A percentile compares a stretch with the other conserved stretches of the same genome.
phyloP scores from a whole-genome alignment of 2,113 vertebrate species.

The Euleptes europaea region DNA sequence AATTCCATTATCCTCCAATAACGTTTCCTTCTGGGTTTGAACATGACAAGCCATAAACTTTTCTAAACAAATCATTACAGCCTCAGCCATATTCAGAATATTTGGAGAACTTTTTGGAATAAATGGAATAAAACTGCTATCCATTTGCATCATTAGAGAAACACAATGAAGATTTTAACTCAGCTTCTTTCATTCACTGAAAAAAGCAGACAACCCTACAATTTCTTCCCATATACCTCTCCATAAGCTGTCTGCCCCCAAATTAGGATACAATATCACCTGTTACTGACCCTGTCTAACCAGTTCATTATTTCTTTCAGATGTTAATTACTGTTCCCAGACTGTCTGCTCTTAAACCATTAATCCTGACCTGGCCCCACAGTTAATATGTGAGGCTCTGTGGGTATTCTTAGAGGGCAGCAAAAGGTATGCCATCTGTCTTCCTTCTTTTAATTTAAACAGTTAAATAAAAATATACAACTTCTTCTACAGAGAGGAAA shows the following conservation, averaged over 20 bases:
- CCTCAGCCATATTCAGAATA: no score
- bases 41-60: slow-evolving; percentile 36
- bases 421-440: slow-evolving; percentile 63
- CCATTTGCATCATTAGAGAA: neutral
- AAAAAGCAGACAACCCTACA: slow-evolving; percentile 20
- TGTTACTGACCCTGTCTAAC: slow-evolving; percentile 58
- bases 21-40: slow-evolving; percentile 53
- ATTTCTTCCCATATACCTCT: neutral
- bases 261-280: slow-evolving; percentile 42
- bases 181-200: slow-evolving; percentile 14
- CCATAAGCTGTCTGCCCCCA: neutral
- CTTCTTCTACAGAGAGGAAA: slow-evolving; percentile 49
- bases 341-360: slow-evolving; percentile 58
- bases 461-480: slow-evolving; percentile 59
- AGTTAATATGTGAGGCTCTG: slow-evolving; percentile 50
- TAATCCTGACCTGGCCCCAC: slow-evolving; percentile 46
- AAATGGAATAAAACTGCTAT: neutral
- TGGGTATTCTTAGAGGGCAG: slow-evolving; percentile 54
- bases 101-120: neutral
- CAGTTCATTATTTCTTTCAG: slow-evolving; percentile 65
- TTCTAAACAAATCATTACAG: slow-evolving; percentile 10
- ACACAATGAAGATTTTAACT: slow-evolving; percentile 5
- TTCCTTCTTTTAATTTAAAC: slow-evolving; percentile 53
- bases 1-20: slow-evolving; percentile 48
- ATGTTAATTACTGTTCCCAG: slow-evolving; percentile 61